Base-by-base conservation (phyloP, 2,113 vertebrate species). In the Pardalotus punctatus region DNA sequence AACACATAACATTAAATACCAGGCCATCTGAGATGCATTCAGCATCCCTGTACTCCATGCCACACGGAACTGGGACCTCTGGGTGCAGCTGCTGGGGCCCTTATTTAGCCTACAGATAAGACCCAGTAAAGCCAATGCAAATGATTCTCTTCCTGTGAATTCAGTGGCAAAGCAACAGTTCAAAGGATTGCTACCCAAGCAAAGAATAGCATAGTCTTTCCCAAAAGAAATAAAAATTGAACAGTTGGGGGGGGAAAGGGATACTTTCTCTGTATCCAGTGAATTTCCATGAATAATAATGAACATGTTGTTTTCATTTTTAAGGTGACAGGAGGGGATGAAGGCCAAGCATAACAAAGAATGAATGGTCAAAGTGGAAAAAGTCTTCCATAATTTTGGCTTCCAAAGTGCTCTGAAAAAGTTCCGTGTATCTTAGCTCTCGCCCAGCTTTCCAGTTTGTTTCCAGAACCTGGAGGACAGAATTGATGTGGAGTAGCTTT, bases 231-330 rank as follows among this genome's bases (percentile, higher is more conserved):
- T 73, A 95, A 23, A 86, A 96, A 56, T 5, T 10, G 58, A 91
- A 77, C 64, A 47, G 64, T 2, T 16, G 29, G 35, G 64, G 81
- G 65, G 3, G 3, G 5, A 17, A 53, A 61, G 23, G 56, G 74
- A 73, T 95, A 87, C 40, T 85, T 88, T 90, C 88, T 71, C 43
- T 0, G 0, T 94, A 84, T 88, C 86, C 21, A 0, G 61, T 89
- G 86, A 91, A 94, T 95, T 96, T 96, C 72, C 92, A 93, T 88
- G 90, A 97, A 96, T 95, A 95, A 95, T 96, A 95, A 93, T 78
- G 88, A 96, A 93, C 85, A 61, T 28, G 38, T 79, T 96, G 92
- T 96, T 97, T 96, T 94, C 69, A 36, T 95, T 96, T 96, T 94
- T 60, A 95, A 96, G 94, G 93, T 96, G 94, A 94, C 85, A 74